These are phyloP conservation scores for Pherbina coryleti DNA, from an alignment of 2,888 invertebrate genomes.

Conservation along the genomic window DNA sequence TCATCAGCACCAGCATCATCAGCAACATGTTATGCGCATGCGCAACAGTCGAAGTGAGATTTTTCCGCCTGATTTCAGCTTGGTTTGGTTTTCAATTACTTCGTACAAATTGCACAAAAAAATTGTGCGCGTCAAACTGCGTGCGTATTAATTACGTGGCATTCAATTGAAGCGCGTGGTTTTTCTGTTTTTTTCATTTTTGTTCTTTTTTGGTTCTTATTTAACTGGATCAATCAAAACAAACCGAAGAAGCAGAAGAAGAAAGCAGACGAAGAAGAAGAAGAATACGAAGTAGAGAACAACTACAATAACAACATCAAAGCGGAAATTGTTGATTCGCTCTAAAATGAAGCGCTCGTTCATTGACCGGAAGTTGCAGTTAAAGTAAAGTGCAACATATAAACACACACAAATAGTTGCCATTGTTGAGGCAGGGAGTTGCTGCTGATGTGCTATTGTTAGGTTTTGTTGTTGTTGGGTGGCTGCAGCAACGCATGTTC, in stretches of 20 bases:
- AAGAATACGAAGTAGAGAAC: constrained; percentile 15
- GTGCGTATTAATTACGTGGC: constrained; percentile 18
- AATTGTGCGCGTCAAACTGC: background rate
- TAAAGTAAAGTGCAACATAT: constrained; percentile 10
- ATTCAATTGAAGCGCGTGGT: constrained; percentile 26
- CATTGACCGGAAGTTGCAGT: constrained; percentile 37
- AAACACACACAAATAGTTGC: background rate
- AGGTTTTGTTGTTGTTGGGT: background rate
- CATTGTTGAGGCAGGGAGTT: background rate
- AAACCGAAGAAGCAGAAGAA: constrained; percentile 1
- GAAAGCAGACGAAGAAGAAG: constrained; percentile 8
- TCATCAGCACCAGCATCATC: constrained; percentile 23
- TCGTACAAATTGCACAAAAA: constrained; percentile 1
- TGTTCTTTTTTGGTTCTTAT: background rate
- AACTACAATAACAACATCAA: constrained; percentile 15
- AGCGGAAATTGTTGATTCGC: constrained; percentile 37
- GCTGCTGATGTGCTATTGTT: background rate
- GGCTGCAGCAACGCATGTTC: no score
- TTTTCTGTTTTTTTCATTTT: background rate
- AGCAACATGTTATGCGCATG: constrained; percentile 33
- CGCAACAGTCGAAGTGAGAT: constrained; percentile 35
- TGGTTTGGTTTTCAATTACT: constrained; percentile 34
- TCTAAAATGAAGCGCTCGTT: constrained; percentile 28
- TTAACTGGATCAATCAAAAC: constrained; percentile 12
- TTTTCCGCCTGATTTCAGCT: constrained; percentile 16